Base-by-base conservation (phyloP, 2,113 vertebrate genomes). In the Triplophysa tibetana region DNA sequence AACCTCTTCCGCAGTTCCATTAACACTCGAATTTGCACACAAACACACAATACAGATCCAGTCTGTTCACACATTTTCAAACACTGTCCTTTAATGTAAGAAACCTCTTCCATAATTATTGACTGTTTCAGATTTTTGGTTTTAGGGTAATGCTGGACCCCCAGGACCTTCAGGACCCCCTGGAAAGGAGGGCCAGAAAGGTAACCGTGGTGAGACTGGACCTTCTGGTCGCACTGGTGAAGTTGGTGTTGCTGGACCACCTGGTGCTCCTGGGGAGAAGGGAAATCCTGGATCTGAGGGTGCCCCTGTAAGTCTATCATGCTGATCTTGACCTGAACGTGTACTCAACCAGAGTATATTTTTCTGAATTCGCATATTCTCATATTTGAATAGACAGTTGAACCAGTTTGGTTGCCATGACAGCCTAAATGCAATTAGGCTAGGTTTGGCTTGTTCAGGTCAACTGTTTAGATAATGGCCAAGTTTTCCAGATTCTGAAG, bases 181-280 rank as follows among this genome's bases (percentile, higher is more conserved):
- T 83, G 97, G 97, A 82, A 98, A 99, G 88, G 97, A 99, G 83
- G 97, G 97, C 14, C 85, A 86, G 84, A 99, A 99, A 94, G 97
- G 97, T 87, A 89, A 93, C 88, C 96, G 97, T 67, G 97, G 97
- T 94, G 97, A 99, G 88, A 97, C 96, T 38, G 97, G 97, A 86
- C 91, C 95, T 13, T 89, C 93, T 73, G 97, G 97, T 72, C 97
- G 97, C 76, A 63, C 95, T 8, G 97, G 97, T 85, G 97, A 99
- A 82, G 70, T 93, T 0, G 97, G 97, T 17, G 89, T 94, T 60
- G 88, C 94, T 72, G 97, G 97, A 3, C 90, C 95, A 77, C 93
- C 96, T 21, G 96, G 97, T 10, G 54, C 90, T 8, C 0, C 95
- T 13, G 97, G 97, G 7, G 97, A 99, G 94, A 98, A 98, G 81